Conservation (phyloP, 2,113 vertebrate species). For the Platysteira castanea region DNA sequence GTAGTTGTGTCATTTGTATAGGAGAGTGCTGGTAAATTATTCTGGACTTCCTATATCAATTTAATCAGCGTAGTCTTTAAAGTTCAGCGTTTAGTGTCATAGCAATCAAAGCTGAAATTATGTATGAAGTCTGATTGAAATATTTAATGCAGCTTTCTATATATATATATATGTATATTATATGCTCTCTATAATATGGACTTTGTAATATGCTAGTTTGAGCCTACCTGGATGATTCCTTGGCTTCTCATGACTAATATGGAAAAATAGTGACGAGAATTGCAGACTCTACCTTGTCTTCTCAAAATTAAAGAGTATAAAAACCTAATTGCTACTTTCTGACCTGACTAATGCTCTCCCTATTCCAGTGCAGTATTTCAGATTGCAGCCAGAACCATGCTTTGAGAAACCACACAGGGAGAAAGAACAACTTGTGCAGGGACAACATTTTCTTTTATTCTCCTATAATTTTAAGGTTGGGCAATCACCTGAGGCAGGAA, state of each 20-base stretch:
- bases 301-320: not conserved
- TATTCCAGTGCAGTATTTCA: not conserved
- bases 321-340: not conserved
- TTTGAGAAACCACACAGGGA: not conserved
- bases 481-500: not conserved
- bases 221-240: not conserved
- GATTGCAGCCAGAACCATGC: not conserved
- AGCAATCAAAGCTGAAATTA: not conserved
- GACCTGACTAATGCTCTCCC: not conserved
- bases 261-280: not conserved
- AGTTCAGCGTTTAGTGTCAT: not conserved
- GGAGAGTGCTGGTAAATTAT: conserved; percentile 4
- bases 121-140: not conserved
- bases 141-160: not conserved
- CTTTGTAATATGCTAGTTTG: not conserved
- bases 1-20: not conserved
- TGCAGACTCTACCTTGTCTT: not conserved
- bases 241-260: not conserved
- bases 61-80: conserved; percentile 12
- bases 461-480: not conserved
- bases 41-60: conserved; percentile 19
- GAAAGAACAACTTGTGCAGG: not conserved
- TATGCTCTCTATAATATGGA: not conserved
- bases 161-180: not conserved
- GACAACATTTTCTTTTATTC: not conserved